These are phyloP conservation scores for Lethrus apterus DNA, from an alignment of 1,140 invertebrate genomes.

Conservation along the genomic window DNA sequence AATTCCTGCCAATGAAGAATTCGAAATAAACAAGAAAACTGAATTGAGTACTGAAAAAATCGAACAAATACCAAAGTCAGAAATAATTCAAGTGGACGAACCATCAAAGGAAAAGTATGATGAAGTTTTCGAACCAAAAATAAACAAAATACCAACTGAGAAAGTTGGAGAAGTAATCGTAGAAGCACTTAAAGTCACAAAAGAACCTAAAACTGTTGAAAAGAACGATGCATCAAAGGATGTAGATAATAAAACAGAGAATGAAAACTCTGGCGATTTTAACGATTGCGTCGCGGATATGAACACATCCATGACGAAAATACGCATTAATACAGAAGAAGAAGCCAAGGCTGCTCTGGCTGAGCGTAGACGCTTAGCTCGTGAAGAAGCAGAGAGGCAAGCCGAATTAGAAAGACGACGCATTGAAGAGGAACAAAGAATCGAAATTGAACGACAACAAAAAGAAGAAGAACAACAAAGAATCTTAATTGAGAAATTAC, in stretches of 20 bases:
- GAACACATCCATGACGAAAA: conserved; percentile 59
- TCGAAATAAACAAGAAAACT: not conserved
- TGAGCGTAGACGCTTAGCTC: conserved; percentile 70
- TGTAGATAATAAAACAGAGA: not conserved
- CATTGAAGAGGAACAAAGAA: conserved; percentile 62
- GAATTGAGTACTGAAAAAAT: conserved; percentile 1
- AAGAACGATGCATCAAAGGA: too few relatives aligned
- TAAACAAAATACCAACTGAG: too few relatives aligned
- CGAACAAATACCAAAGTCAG: not conserved
- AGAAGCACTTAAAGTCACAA: not conserved
- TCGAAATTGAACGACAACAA: conserved; percentile 66
- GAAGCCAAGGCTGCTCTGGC: conserved; percentile 84
- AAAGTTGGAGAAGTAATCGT: not conserved
- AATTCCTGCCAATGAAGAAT: not conserved
- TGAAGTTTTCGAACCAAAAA: not conserved
- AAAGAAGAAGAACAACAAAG: conserved; percentile 75
- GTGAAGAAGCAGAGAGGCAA: conserved; percentile 80
- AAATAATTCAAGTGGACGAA: not conserved
- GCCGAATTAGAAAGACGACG: conserved; percentile 72
- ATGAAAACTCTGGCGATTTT: not conserved
- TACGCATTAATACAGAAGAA: conserved; percentile 76
- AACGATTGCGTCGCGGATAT: conserved; percentile 26
- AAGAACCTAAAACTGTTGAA: not conserved
- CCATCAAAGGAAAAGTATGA: not conserved
- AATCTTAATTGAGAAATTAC: conserved; percentile 66